phyloP scores from a whole-genome alignment of 1,140 invertebrate genomes.

The Cotesia glomerata region DNA sequence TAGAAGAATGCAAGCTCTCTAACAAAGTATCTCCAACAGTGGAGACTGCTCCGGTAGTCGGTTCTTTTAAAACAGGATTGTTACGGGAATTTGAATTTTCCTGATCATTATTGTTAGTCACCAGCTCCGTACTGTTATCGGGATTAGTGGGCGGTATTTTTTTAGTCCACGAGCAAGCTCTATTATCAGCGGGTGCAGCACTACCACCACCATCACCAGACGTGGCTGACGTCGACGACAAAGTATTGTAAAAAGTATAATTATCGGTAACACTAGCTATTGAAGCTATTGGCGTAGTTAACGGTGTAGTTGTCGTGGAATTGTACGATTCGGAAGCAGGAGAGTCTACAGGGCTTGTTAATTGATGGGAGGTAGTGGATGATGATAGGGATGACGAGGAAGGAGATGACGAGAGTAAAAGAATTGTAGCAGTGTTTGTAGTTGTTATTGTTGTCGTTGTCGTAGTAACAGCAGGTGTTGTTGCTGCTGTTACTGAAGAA shows the following conservation, averaged over 20 bases:
- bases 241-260: background rate
- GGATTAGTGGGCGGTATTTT: constrained; percentile 24
- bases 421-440: background rate
- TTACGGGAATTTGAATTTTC: constrained; percentile 22
- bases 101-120: constrained; percentile 52
- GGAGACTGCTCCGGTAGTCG: background rate
- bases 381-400: background rate
- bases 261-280: background rate
- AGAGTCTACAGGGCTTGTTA: background rate
- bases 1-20: background rate
- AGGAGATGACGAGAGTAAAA: background rate
- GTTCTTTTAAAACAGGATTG: background rate
- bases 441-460: background rate
- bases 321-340: constrained; percentile 2
- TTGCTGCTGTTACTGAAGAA: background rate
- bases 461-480: background rate
- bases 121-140: constrained; percentile 47
- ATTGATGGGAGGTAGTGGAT: background rate
- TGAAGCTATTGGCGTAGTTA: background rate
- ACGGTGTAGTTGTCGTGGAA: background rate
- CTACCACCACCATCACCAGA: constrained; percentile 32
- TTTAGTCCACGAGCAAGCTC: constrained; percentile 20
- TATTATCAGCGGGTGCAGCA: constrained; percentile 27
- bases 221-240: constrained; percentile 17
- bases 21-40: background rate